These are phyloP conservation scores for Puffinus mauretanicus DNA, from an alignment of 2,113 vertebrate species.

Conservation along the genomic window DNA sequence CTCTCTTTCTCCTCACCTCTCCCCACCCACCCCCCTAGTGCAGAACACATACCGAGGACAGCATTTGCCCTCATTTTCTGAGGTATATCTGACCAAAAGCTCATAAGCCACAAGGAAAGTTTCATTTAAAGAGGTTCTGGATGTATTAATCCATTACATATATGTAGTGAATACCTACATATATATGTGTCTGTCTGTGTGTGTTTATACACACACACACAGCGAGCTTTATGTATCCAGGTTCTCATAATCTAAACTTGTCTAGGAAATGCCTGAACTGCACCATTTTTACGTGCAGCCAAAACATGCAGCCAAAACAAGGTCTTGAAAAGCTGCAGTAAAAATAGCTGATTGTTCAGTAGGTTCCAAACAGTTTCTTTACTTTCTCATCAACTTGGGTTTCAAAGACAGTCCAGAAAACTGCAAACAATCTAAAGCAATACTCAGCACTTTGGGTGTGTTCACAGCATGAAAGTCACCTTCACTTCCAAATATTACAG, in stretches of 20 bases:
- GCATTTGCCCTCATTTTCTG: not conserved
- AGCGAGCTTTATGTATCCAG: not conserved
- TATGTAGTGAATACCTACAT: not conserved
- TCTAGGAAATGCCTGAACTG: not conserved
- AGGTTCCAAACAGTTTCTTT: not conserved
- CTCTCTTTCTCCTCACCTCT: not conserved
- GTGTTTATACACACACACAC: not conserved
- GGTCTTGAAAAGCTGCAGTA: not conserved
- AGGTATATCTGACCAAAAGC: not conserved
- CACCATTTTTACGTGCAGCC: not conserved
- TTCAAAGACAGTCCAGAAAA: not conserved
- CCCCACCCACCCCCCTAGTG: accelerated
- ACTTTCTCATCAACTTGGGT: not conserved
- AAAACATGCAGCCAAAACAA: not conserved
- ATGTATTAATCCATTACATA: not conserved
- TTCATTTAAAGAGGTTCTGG: not conserved
- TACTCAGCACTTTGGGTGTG: not conserved
- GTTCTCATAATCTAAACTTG: not conserved
- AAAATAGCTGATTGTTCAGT: not conserved
- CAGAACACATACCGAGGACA: not conserved
- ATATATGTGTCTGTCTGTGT: accelerated
- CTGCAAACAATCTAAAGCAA: not conserved
- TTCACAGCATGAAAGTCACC: not conserved
- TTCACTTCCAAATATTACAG: not conserved
- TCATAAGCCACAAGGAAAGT: not conserved